Conservation (phyloP, 2,888 invertebrate genomes). For the Cantharis lateralis region DNA sequence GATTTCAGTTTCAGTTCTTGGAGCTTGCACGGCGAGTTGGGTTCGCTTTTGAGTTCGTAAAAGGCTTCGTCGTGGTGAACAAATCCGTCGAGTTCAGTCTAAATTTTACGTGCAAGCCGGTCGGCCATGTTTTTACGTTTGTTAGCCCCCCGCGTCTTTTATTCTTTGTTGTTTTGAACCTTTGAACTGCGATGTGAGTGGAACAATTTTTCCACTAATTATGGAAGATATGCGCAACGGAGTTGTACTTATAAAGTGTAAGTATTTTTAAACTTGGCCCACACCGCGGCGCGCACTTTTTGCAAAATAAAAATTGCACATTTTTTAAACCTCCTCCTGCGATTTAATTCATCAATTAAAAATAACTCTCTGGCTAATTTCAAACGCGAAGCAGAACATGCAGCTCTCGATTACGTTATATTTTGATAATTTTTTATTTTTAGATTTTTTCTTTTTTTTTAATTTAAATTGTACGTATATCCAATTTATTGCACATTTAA, state of each 20-base stretch:
- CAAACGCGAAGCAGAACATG: too few species aligned
- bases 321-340: not conserved
- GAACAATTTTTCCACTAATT: constrained; percentile 16
- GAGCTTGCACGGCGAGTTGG: constrained; percentile 8
- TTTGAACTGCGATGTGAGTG: constrained; percentile 31
- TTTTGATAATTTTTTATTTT: not conserved
- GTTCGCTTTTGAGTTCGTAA: constrained; percentile 18
- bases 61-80: constrained; percentile 21
- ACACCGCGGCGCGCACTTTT: not conserved
- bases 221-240: constrained; percentile 75
- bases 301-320: not conserved
- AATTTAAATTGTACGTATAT: not conserved
- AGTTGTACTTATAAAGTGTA: constrained; percentile 75
- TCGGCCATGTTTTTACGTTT: constrained; percentile 37
- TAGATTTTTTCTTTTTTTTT: not conserved
- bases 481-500: not conserved
- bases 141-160: constrained; percentile 31
- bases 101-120: constrained; percentile 31
- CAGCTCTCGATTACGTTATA: not conserved
- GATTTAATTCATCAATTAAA: not conserved
- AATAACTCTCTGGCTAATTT: not conserved
- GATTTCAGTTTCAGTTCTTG: not conserved
- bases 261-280: constrained; percentile 52
- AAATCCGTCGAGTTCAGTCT: constrained; percentile 33
- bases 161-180: constrained; percentile 33